Evolutionary conservation across 2,888 invertebrate species (phyloP), one percentile per base, ranked within the genome.

Genomic region (Augiades crinisus): DNA sequence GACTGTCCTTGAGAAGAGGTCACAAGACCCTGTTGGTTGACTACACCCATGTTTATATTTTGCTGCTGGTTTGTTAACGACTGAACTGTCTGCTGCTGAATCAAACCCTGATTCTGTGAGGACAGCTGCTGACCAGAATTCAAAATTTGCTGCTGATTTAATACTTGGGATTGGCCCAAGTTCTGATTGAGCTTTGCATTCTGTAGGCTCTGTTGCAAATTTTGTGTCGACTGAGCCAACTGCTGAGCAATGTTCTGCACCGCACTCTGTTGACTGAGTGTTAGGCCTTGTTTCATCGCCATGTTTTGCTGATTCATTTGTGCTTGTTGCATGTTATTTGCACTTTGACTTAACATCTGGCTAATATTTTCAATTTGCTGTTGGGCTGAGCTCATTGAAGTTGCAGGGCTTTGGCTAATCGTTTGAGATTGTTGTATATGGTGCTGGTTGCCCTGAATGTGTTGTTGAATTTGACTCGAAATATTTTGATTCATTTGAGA

Each of bases 301-400:
- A 88, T 65, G 50, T 81, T 88, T 47, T 89, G 88, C 52, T 87
- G 86, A 56, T 78, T 82, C 7, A 84, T 56, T 57, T 89, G 90
- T 46, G 81, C 76, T 53, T 85, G 90, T 57, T 88, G 87, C 36
- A 90, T 64, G 53, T 86, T 88, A 57, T 87, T 88, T 8, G 88
- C 87, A 67, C 87, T 88, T 53, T 89, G 89, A 61, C 89, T 89
- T 22, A 89, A 64, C 88, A 89, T 88, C 62, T 93, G 93, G 34
- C 90, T 90, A 13, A 92, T 92, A 37, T 92, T 86, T 61, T 92
- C 92, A 69, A 92, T 92, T 59, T 92, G 90, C 59, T 92, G 92
- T 59, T 88, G 88, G 12, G 92, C 92, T 34, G 92, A 92, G 45
- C 86, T 92, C 71, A 92, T 90, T 27, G 91, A 76, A 12, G 81